phyloP scores from a whole-genome alignment of 64 coral and sea anemone species.

The Stichodactyla helianthus region DNA sequence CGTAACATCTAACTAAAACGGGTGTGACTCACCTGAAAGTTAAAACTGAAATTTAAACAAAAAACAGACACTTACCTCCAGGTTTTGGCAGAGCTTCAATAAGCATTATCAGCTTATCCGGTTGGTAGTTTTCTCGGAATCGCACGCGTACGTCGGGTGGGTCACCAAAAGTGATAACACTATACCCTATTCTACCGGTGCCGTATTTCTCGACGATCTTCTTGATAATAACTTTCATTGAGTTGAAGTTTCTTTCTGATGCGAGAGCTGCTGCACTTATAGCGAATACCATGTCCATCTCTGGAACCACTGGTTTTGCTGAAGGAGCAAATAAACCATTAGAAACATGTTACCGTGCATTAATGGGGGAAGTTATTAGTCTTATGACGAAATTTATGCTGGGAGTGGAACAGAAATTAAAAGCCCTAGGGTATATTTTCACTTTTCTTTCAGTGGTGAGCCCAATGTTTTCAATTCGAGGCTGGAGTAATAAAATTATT shows the following conservation, averaged over 20 bases:
- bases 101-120: conserved; percentile 21
- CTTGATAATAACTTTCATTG: conserved; percentile 61
- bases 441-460: no score
- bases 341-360: not conserved
- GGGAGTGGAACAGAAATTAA: no score
- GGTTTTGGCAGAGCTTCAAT: conserved; percentile 56
- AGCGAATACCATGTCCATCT: conserved; percentile 55
- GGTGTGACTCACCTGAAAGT: not conserved
- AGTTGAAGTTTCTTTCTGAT: conserved; percentile 22
- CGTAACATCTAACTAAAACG: no score
- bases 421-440: no score
- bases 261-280: conserved; percentile 18
- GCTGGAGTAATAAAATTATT: no score
- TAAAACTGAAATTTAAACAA: not conserved
- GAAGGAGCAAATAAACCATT: not conserved
- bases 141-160: conserved; percentile 33
- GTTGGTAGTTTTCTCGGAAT: conserved; percentile 34
- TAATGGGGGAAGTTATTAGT: no score
- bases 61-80: not conserved
- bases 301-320: conserved; percentile 31
- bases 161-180: conserved; percentile 53
- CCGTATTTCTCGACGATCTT: conserved; percentile 71
- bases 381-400: no score
- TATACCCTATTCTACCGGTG: conserved; percentile 57
- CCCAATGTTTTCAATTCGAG: no score